Percentiles rank a stretch among this genome's conserved stretches.
Conservation (phyloP, 1,140 invertebrate species). For the Pollicipes pollicipes region DNA sequence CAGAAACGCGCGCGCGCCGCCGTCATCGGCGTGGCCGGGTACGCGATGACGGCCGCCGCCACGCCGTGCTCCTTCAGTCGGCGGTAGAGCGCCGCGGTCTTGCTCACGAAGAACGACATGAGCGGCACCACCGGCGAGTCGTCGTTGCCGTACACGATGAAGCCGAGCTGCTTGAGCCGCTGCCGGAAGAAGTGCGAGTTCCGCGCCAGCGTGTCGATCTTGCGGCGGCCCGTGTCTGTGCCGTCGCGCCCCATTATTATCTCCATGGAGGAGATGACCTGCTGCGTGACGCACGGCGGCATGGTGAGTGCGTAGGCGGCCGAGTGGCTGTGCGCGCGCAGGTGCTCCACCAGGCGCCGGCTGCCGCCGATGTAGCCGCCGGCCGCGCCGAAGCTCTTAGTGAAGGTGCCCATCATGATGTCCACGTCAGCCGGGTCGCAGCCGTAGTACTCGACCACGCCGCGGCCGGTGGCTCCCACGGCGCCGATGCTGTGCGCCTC, state of each 20-base stretch:
- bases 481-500: constrained; percentile 95
- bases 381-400: constrained; percentile 85
- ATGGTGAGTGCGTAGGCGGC: constrained; percentile 72
- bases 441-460: constrained; percentile 70
- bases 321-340: constrained; percentile 66
- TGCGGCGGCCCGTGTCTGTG: constrained; percentile 40
- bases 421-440: constrained; percentile 76
- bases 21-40: constrained; percentile 92
- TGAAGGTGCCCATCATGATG: constrained; percentile 92
- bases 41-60: constrained; percentile 88
- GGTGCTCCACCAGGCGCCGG: constrained; percentile 46
- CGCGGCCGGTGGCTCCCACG: constrained; percentile 66
- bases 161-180: constrained; percentile 71
- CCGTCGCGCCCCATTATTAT: constrained; percentile 77
- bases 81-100: constrained; percentile 52
- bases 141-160: constrained; percentile 88
- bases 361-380: constrained; percentile 89
- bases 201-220: constrained; percentile 54
- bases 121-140: constrained; percentile 94
- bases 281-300: constrained; percentile 73
- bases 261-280: constrained; percentile 72
- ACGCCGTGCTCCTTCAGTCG: constrained; percentile 55
- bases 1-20: constrained; percentile 88
- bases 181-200: constrained; percentile 78
- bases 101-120: constrained; percentile 81